A percentile compares a stretch with the other conserved stretches of the same genome.
These are phyloP conservation scores for Epistrophe grossulariae DNA, from an alignment of 2,888 invertebrate genomes.

Conservation along the genomic window DNA sequence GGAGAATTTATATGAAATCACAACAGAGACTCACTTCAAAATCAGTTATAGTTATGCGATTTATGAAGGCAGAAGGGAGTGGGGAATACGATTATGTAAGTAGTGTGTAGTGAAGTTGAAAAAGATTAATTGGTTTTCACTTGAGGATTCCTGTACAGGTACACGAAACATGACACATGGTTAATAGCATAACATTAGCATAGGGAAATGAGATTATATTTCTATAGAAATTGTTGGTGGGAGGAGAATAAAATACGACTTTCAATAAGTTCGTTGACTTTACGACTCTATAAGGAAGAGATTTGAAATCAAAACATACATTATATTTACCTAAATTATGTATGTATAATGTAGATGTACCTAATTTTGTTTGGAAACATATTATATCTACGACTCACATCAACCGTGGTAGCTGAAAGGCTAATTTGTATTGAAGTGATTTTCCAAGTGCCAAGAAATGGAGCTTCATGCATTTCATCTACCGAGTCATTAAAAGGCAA, in stretches of 20 bases:
- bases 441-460: too few relatives aligned
- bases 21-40: slow-evolving; percentile 20
- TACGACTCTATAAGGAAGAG: not conserved
- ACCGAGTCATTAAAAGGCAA: too few relatives aligned
- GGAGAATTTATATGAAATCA: slow-evolving; percentile 20
- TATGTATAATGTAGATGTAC: too few relatives aligned
- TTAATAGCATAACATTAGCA: not conserved
- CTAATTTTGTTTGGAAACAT: too few relatives aligned
- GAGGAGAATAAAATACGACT: not conserved
- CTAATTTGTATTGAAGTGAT: too few relatives aligned
- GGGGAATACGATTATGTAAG: not conserved
- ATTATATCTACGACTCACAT: too few relatives aligned
- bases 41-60: slow-evolving; percentile 35
- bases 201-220: slow-evolving; percentile 2
- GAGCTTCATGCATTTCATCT: too few relatives aligned
- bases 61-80: not conserved
- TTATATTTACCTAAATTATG: too few relatives aligned
- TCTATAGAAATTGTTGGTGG: not conserved
- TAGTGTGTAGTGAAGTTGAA: slow-evolving; percentile 20
- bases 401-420: too few relatives aligned
- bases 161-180: not conserved
- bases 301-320: too few relatives aligned
- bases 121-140: slow-evolving; percentile 31
- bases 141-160: not conserved
- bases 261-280: not conserved